Base-by-base conservation (phyloP, 2,113 vertebrate species). In the Phodopus roborovskii region DNA sequence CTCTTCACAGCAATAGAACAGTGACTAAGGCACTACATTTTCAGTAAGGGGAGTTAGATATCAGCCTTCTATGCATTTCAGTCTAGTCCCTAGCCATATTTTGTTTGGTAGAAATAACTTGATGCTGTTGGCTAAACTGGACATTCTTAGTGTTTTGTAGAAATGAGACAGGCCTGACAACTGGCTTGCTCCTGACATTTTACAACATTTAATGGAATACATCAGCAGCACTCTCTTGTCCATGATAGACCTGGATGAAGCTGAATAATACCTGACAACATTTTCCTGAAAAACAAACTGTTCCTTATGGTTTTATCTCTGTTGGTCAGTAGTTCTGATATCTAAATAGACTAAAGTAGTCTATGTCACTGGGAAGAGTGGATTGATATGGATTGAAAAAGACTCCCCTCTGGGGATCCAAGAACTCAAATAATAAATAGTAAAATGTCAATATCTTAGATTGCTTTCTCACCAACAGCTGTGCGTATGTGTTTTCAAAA, bases 61-160 rank as follows among this genome's bases (percentile, higher is more conserved):
- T 79, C 39, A 90, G 5, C 24, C n/a, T 79, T 88, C n/a, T 87
- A 20, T 62, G 45, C 66, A 73, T 84, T 94, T 92, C 39, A 86
- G n/a, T 28, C 24, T 1, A 58, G 22, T 68, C 0, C 5, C 13
- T 58, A 66, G 62, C 36, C 79, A 13, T 15, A 79, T 92, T 84
- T 78, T 36, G 19, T 92, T 56, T 92, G 93, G 73, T 62, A 92
- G 71, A 94, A 84, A 91, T 90, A 84, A 71, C 12, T 95, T 74
- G 87, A 1, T 77, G 30, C 74, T 86, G 33, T 11, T 88, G n/a
- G 30, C 22, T 88, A 73, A 10, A 64, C 39, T 20, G 36, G 66
- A 90, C 7, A 33, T 95, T 73, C 62, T 94, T 94, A 15, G 7
- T 56, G 8, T 90, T 96, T 95, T 90, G 42, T 50, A n/a, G 70